Evolutionary conservation across 1,140 invertebrate species (phyloP), one percentile per base, ranked within the genome.

Genomic region (Solenopsis invicta): DNA sequence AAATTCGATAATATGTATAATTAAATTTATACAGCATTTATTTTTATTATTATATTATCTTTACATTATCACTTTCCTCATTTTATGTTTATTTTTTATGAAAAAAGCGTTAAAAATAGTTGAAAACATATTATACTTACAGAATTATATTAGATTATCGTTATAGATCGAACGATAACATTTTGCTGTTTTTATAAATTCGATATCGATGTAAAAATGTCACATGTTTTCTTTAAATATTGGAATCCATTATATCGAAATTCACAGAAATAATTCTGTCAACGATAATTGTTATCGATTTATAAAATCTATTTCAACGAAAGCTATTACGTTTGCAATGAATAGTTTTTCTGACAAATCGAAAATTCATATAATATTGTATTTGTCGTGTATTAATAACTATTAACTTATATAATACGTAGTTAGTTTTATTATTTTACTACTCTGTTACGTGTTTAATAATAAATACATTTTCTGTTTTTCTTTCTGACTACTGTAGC

Each of bases 241-340:
- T 64, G 59, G 13, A 66, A 78, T 77, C 41, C 56, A 64, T 59
- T 34, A 62, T 48, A 48, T 48, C 24, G 56, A 10, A 77, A 77
- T 78, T 66, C 21, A 64, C 24, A 66, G 59, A 8, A 34, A 78
- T 48, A 78, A 16, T 10, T 78, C 6, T 78, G 24, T 66, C 24
- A 29, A 21, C 29, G 2, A 48, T 78, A 66, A 78, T 78, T 48
- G 59, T 2, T 64, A 48, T n/a, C 18, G 18, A 48, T 66, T 37
- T 41, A 41, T 45, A 76, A 76, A 76, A 18, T 8, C 50, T 61
- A 76, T 45, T 76, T 41, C 0, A 2, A 41, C 13, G 16, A 45
- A 24, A 61, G 9, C 2, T 45, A 45, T 41, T 56, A 59, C 6
- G 21, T 75, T 2, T 41, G 24, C 13, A 69, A 34, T 61, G 16